Base-by-base conservation (phyloP, 2,797 vertebrate species). In the Tokudaia tokunoshimensis region DNA sequence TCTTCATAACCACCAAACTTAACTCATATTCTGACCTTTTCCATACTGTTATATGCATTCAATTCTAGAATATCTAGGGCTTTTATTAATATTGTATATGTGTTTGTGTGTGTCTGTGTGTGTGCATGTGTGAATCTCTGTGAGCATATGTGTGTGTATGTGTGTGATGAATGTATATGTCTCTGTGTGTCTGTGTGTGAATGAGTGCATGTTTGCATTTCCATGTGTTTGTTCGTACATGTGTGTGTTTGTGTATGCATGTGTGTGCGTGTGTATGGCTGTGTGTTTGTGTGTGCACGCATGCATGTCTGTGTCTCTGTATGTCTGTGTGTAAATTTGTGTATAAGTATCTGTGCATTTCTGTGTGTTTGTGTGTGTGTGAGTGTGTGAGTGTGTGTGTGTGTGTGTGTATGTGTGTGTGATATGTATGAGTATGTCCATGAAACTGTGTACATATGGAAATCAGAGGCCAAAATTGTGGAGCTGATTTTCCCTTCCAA, bases 31-130 rank as follows among this genome's bases (percentile, higher is more conserved):
- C 57, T 31, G 31, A 4, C 26, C 13, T 8, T 83, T 59, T 61
- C 2, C 9, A 83, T 0, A 37, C 0, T 19, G 13, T 20, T 34
- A 3, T 50, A n/a, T 74, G 6, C 55, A 74, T 5, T 1, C 9
- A 83, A 74, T 74, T 34, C 29, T 72, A 34, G 26, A 72, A 20
- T 57, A 82, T n/a, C 31, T 82, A 11, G 50, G 65, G 9, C 17
- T 55, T 74, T 87, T 87, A 26, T 29, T 55, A 17, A 6, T 55
- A 19, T 0, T 37, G 8, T 26, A 11, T 72, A 13, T 52, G 11
- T n/a, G 29, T 29, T 15, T 34, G 14, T 55, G 13, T 79, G 15
- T 31, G 15, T 47, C 13, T 34, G 4, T 67, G 26, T 65, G 31
- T 70, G 20, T 24, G 22, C 41, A 20, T 79, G 76, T 52, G 14